Conservation (phyloP, 2,113 vertebrate species). For the Vimba vimba region DNA sequence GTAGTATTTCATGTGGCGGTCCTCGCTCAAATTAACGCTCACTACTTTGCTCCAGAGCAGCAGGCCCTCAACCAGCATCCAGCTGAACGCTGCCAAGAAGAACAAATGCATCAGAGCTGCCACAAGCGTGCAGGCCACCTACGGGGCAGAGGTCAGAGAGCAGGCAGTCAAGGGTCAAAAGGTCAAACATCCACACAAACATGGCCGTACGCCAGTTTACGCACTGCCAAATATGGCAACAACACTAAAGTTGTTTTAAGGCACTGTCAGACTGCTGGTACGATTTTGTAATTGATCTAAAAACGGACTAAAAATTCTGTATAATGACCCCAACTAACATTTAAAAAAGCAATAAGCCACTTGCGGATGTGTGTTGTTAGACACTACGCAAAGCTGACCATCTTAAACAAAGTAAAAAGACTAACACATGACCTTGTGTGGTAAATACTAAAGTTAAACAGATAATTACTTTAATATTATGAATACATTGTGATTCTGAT, state of each 20-base stretch:
- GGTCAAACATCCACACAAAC: slow-evolving; percentile 27
- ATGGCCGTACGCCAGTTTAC: slow-evolving; percentile 8
- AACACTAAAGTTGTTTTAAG: slow-evolving; percentile 3
- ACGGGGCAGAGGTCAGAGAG: slow-evolving; percentile 54
- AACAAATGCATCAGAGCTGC: slow-evolving; percentile 81
- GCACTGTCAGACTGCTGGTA: background rate
- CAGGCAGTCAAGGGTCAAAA: slow-evolving; percentile 35
- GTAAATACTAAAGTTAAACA: background rate
- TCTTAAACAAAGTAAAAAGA: background rate
- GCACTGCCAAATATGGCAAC: background rate
- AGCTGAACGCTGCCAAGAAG: slow-evolving; percentile 83
- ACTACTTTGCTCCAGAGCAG: slow-evolving; percentile 86
- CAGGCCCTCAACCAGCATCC: slow-evolving; percentile 85
- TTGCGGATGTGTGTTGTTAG: too few relatives aligned
- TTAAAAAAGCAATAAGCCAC: background rate
- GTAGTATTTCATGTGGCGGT: slow-evolving; percentile 83
- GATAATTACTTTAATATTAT: background rate
- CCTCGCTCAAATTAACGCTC: slow-evolving; percentile 80
- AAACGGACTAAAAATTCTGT: background rate
- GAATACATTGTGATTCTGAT: background rate
- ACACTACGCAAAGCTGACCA: too few relatives aligned
- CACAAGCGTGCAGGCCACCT: slow-evolving; percentile 81
- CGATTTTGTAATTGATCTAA: background rate
- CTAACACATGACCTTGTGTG: background rate
- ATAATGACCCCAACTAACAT: background rate